These are phyloP conservation scores for Prietella phreatophila DNA, from an alignment of 2,113 vertebrate genomes.

Conservation along the genomic window DNA sequence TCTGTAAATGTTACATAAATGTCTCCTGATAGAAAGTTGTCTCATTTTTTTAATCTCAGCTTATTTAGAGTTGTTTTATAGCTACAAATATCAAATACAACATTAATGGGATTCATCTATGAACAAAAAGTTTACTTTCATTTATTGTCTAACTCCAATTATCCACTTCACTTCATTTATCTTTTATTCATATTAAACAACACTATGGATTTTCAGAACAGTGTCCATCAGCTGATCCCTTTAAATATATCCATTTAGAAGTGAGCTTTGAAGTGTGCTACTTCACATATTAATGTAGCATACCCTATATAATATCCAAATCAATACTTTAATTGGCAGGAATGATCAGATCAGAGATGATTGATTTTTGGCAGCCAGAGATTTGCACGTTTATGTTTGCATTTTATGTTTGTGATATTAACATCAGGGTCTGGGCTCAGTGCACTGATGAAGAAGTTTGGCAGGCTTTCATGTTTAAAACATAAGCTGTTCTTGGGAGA, in stretches of 20 bases:
- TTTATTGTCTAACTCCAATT: neutral
- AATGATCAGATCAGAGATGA: neutral
- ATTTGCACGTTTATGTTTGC: constrained; percentile 3
- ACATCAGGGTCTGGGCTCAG: constrained; percentile 1
- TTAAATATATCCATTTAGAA: constrained; percentile 12
- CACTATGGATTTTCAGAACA: neutral
- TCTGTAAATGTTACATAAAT: neutral
- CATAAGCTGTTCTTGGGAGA: neutral
- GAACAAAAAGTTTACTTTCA: neutral
- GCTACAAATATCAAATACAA: neutral
- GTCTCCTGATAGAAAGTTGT: neutral
- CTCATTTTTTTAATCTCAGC: neutral
- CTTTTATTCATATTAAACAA: neutral
- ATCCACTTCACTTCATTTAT: neutral
- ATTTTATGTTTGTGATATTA: neutral
- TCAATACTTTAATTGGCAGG: neutral
- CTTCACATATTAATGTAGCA: neutral
- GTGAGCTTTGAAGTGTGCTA: neutral
- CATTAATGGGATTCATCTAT: neutral
- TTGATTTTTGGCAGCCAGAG: neutral
- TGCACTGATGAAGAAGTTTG: neutral
- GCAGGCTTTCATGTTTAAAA: neutral
- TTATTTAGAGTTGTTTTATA: neutral
- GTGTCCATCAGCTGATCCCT: neutral
- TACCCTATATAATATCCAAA: neutral